Evolutionary conservation across 2,888 invertebrate genomes (phyloP).

Genomic region (Odontocolon sp.): DNA sequence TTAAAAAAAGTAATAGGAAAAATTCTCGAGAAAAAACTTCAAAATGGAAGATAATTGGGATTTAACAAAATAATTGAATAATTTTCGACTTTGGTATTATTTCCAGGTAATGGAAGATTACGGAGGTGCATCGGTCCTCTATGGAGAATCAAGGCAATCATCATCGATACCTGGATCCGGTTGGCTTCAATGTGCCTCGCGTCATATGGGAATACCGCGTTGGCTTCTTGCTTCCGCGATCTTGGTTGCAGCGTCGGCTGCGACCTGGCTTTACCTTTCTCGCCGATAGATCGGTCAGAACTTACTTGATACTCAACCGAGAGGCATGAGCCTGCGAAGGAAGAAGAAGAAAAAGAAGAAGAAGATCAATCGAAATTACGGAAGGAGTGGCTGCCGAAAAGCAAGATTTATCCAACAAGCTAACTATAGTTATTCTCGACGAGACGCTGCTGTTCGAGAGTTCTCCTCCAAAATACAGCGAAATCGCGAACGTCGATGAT

Average conservation of each 20-base stretch:
- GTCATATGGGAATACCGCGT: conserved; percentile 69
- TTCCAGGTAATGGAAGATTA: conserved; percentile 74
- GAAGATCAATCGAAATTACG: conserved; percentile 62
- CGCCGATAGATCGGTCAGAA: conserved; percentile 65
- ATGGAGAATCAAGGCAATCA: conserved; percentile 72
- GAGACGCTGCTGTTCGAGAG: conserved; percentile 70
- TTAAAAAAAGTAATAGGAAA: too few relatives aligned
- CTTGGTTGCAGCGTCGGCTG: conserved; percentile 65
- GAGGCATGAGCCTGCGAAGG: too few relatives aligned
- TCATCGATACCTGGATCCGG: conserved; percentile 69
- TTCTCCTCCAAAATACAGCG: conserved; percentile 71
- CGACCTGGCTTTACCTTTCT: conserved; percentile 70
- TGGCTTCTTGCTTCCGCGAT: conserved; percentile 71
- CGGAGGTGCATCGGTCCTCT: conserved; percentile 73
- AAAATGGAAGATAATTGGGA: too few relatives aligned
- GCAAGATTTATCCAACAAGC: conserved; percentile 58
- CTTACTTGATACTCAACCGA: too few relatives aligned
- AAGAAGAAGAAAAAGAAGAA: too few relatives aligned
- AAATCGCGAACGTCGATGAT: conserved; percentile 59
- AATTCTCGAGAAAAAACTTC: too few relatives aligned
- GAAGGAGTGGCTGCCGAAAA: conserved; percentile 60
- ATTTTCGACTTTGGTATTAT: too few relatives aligned
- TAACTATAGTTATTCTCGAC: conserved; percentile 71
- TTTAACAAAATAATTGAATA: conserved; percentile 12
- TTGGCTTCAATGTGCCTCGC: conserved; percentile 71